These are phyloP conservation scores for Crocodylus rhombifer DNA, from an alignment of 2,797 vertebrate genomes.

Conservation along the genomic window DNA sequence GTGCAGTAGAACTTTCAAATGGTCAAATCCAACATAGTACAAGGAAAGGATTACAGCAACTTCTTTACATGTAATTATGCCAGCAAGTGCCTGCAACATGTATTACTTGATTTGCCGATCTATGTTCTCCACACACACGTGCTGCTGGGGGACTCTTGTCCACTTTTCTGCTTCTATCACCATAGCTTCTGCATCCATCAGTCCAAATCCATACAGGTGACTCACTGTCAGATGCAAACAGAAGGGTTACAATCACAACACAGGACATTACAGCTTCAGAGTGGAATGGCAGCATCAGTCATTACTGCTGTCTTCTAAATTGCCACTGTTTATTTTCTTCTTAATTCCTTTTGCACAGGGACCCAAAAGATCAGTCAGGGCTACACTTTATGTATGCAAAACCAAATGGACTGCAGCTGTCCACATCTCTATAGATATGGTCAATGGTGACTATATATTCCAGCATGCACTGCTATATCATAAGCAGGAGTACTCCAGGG, in stretches of 20 bases:
- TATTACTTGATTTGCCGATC: constrained; percentile 97
- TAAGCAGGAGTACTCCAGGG: not conserved
- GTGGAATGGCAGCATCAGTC: not conserved
- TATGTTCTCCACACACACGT: constrained; percentile 95
- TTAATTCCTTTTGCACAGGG: not conserved
- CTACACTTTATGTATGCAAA: not conserved
- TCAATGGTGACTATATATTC: not conserved
- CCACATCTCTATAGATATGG: not conserved
- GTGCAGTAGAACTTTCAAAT: not conserved
- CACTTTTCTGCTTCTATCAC: constrained; percentile 97
- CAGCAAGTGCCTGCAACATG: constrained; percentile 41
- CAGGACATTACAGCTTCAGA: not conserved
- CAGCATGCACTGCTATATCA: not conserved
- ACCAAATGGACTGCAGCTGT: not conserved
- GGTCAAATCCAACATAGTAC: not conserved
- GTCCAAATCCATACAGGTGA: constrained; percentile 97
- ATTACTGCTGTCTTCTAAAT: not conserved
- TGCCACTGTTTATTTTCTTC: not conserved
- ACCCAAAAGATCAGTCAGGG: not conserved
- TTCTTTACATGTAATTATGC: constrained; percentile 48
- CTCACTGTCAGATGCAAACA: constrained; percentile 88
- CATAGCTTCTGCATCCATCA: constrained; percentile 99
- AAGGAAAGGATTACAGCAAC: constrained; percentile 44
- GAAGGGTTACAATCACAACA: constrained; percentile 21
- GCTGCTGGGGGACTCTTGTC: constrained; percentile 95